Conservation (phyloP, 35 echinoderm and acorn worm genomes). For the Lytechinus pictus region DNA sequence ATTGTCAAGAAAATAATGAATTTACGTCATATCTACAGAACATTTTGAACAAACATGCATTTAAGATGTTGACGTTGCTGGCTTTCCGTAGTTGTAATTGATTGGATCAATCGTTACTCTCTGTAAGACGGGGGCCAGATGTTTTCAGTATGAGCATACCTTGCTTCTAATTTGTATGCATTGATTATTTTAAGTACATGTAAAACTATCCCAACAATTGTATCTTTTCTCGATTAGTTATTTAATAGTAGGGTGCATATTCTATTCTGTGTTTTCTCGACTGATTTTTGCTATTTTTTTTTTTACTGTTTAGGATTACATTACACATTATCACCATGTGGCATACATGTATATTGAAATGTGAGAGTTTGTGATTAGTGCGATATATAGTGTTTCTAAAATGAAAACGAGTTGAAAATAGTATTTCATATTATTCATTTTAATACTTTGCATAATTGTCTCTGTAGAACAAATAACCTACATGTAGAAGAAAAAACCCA, state of each 20-base stretch:
- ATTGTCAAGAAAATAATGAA: too few species aligned
- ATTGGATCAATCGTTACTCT: too few species aligned
- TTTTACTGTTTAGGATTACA: neutral
- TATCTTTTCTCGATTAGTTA: neutral
- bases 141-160: too few species aligned
- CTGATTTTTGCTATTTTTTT: neutral
- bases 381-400: neutral
- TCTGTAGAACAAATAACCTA: too few species aligned
- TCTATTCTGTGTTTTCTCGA: neutral
- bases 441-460: too few species aligned
- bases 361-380: neutral
- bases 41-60: too few species aligned
- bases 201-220: neutral
- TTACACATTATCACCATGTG: neutral
- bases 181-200: neutral
- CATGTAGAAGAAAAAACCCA: too few species aligned
- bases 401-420: neutral
- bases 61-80: too few species aligned
- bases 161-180: too few species aligned
- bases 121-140: too few species aligned
- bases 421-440: neutral
- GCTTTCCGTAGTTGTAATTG: too few species aligned
- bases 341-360: neutral
- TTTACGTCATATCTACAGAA: too few species aligned
- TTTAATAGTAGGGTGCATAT: neutral